Conservation (phyloP, 1,140 invertebrate genomes). For the Danaus plexippus region DNA sequence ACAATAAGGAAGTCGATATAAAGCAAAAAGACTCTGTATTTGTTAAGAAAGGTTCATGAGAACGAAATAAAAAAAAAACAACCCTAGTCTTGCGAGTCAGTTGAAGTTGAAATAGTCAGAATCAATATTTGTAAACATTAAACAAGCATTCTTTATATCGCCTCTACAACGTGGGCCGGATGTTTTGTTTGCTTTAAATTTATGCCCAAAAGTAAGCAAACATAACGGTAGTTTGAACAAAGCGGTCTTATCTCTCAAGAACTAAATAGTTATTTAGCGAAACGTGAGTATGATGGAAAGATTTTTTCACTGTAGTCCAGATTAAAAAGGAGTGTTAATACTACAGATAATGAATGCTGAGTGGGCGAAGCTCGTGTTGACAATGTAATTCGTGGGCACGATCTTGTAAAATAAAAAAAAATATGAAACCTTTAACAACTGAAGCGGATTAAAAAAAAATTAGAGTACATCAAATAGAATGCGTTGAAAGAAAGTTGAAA, state of each 20-base stretch:
- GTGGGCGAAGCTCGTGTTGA: conserved; percentile 15
- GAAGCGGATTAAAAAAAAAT: no score
- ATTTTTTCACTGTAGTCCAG: conserved; percentile 34
- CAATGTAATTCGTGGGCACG: conserved; percentile 16
- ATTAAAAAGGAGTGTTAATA: conserved; percentile 36
- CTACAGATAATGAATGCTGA: conserved; percentile 14
- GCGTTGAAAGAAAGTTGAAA: no score
- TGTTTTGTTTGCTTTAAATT: conserved; percentile 34
- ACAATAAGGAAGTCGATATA: no score
- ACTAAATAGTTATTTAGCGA: conserved; percentile 49
- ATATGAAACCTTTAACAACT: no score
- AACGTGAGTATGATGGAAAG: conserved; percentile 47
- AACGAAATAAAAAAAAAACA: conserved; percentile 2
- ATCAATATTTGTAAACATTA: conserved; percentile 24
- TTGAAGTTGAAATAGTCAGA: conserved; percentile 22
- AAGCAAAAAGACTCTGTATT: no score
- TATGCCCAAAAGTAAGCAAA: conserved; percentile 32
- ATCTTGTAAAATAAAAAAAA: conserved; percentile 1
- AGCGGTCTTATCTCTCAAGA: conserved; percentile 40
- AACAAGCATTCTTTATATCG: conserved; percentile 29
- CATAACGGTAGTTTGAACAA: conserved; percentile 48
- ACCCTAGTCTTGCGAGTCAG: conserved; percentile 3
- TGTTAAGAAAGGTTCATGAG: conserved; percentile 4
- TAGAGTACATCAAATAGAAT: no score
- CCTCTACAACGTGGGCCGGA: conserved; percentile 27